These are phyloP conservation scores for Hetaerina americana DNA, from an alignment of 1,140 invertebrate genomes.

Conservation along the genomic window DNA sequence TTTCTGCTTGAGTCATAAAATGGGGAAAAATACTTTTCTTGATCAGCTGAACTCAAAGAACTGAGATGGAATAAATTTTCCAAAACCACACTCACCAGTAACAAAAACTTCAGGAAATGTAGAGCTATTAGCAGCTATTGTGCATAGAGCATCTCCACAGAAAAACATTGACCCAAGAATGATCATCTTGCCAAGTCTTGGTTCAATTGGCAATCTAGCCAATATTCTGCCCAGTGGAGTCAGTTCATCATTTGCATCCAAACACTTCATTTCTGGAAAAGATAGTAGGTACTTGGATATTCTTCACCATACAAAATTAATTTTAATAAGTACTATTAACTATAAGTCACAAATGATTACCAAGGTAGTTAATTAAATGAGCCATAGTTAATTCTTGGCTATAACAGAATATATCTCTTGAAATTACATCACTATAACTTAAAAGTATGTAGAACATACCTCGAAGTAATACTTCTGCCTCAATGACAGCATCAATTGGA, in stretches of 20 bases:
- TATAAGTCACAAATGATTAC: too few relatives aligned
- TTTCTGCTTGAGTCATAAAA: too few relatives aligned
- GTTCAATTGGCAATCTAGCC: slow-evolving; percentile 85
- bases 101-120: slow-evolving; percentile 85
- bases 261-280: slow-evolving; percentile 69
- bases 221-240: slow-evolving; percentile 83
- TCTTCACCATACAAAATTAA: too few relatives aligned
- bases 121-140: slow-evolving; percentile 86
- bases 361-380: too few relatives aligned
- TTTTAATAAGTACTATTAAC: too few relatives aligned
- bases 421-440: slow-evolving; percentile 3
- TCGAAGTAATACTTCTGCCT: slow-evolving; percentile 60
- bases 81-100: slow-evolving; percentile 28
- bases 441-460: slow-evolving; percentile 24
- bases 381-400: too few relatives aligned
- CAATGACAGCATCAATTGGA: slow-evolving; percentile 84
- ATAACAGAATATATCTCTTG: neutral
- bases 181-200: slow-evolving; percentile 89
- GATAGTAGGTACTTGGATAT: slow-evolving; percentile 27
- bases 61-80: neutral
- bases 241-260: slow-evolving; percentile 70
- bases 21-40: too few relatives aligned
- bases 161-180: slow-evolving; percentile 75
- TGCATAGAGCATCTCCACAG: slow-evolving; percentile 76
- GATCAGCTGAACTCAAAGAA: too few relatives aligned